Evolutionary conservation across 2,888 invertebrate species (phyloP).

Genomic region (Limnephilus rhombicus): DNA sequence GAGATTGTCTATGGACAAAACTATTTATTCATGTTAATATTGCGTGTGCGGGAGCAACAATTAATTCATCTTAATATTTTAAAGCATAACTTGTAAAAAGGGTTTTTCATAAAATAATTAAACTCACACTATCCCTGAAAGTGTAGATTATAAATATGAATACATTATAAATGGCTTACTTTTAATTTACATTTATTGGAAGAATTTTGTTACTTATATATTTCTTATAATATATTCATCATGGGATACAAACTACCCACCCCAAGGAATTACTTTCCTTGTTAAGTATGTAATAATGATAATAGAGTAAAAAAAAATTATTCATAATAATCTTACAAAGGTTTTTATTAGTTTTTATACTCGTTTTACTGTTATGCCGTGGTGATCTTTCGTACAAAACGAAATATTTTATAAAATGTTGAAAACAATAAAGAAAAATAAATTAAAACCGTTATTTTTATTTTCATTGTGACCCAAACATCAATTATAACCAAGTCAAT

Average conservation of each 20-base stretch:
- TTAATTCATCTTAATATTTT: too few relatives aligned
- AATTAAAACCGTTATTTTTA: background rate
- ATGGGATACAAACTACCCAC: background rate
- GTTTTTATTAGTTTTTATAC: background rate
- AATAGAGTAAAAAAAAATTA: background rate
- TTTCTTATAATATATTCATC: background rate
- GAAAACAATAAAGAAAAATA: background rate
- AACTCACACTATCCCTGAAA: too few relatives aligned
- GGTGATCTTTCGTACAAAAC: background rate
- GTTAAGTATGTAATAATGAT: background rate
- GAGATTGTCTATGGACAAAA: too few relatives aligned
- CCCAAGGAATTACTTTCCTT: background rate
- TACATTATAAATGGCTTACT: background rate
- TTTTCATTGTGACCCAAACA: background rate
- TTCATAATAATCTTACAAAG: background rate
- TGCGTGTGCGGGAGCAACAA: too few relatives aligned
- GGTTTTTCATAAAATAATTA: background rate
- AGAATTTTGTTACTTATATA: background rate
- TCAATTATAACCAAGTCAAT: too few relatives aligned
- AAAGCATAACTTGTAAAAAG: too few relatives aligned
- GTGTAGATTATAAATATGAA: too few relatives aligned
- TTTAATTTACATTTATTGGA: background rate
- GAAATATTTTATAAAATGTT: background rate
- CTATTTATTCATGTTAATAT: too few relatives aligned
- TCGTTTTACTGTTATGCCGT: background rate